Evolutionary conservation across 1,140 invertebrate genomes (phyloP).

Genomic region (Drosophila varians): DNA sequence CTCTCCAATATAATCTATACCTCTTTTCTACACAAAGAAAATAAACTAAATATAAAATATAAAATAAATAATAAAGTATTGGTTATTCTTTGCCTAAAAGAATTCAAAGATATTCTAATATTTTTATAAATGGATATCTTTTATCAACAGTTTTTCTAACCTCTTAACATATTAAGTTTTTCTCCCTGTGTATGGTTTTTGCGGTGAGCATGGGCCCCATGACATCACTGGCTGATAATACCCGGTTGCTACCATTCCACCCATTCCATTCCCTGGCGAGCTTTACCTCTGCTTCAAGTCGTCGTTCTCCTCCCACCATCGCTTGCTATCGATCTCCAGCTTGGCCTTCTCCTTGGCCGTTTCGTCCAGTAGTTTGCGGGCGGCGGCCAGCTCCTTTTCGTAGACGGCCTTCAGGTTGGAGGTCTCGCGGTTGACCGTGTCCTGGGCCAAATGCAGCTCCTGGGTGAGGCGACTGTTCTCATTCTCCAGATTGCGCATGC

Average conservation of each 20-base stretch:
- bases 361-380: slow-evolving; percentile 95
- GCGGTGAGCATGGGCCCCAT: slow-evolving; percentile 15
- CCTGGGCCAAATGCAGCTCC: slow-evolving; percentile 91
- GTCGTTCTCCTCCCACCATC: slow-evolving; percentile 93
- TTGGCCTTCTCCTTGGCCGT: slow-evolving; percentile 93
- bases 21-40: no score
- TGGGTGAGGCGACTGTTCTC: slow-evolving; percentile 94
- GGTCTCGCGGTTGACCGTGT: slow-evolving; percentile 92
- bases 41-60: neutral
- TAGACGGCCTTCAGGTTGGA: slow-evolving; percentile 95
- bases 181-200: slow-evolving; percentile 9
- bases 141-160: no score
- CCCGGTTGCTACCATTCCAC: neutral
- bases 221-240: slow-evolving; percentile 66
- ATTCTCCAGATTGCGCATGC: slow-evolving; percentile 93
- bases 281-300: slow-evolving; percentile 92
- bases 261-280: neutral
- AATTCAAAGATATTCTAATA: no score
- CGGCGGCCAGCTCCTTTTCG: slow-evolving; percentile 94
- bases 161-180: no score
- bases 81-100: no score
- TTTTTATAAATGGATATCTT: no score
- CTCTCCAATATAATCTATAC: neutral
- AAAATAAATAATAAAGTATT: no score
- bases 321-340: slow-evolving; percentile 95